Percentiles rank a stretch among this genome's conserved stretches.
phyloP scores from a whole-genome alignment of 2,888 invertebrate genomes.

The Labia minor region DNA sequence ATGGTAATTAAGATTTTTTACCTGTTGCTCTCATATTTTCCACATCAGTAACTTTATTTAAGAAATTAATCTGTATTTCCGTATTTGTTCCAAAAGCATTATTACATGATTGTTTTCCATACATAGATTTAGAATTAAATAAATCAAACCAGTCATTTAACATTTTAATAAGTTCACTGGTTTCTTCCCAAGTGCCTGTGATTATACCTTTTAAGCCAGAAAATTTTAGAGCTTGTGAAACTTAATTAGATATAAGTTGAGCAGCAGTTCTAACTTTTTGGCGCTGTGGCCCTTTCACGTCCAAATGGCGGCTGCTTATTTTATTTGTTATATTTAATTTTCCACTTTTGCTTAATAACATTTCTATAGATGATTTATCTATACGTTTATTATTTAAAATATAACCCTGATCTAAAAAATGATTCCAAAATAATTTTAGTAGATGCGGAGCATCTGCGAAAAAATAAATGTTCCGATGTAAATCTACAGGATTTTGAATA shows the following conservation, averaged over 20 bases:
- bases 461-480: neutral
- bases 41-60: neutral
- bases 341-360: neutral
- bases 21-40: neutral
- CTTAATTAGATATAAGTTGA: neutral
- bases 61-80: neutral
- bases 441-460: constrained; percentile 4
- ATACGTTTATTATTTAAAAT: neutral
- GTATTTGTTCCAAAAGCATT: neutral
- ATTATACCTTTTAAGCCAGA: neutral
- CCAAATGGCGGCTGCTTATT: neutral
- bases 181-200: neutral
- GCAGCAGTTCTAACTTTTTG: neutral
- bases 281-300: constrained; percentile 4
- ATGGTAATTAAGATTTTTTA: neutral
- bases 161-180: constrained; percentile 7
- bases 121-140: neutral
- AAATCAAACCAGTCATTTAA: constrained; percentile 13
- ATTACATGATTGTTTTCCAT: neutral
- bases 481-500: constrained; percentile 4
- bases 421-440: neutral
- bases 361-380: neutral
- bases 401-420: constrained; percentile 6
- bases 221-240: constrained; percentile 13
- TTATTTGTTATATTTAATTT: neutral